A percentile compares a stretch with the other conserved stretches of the same genome.
Evolutionary conservation across 1,140 invertebrate genomes (phyloP).

Genomic region (Lamellibrachia luymesi): DNA sequence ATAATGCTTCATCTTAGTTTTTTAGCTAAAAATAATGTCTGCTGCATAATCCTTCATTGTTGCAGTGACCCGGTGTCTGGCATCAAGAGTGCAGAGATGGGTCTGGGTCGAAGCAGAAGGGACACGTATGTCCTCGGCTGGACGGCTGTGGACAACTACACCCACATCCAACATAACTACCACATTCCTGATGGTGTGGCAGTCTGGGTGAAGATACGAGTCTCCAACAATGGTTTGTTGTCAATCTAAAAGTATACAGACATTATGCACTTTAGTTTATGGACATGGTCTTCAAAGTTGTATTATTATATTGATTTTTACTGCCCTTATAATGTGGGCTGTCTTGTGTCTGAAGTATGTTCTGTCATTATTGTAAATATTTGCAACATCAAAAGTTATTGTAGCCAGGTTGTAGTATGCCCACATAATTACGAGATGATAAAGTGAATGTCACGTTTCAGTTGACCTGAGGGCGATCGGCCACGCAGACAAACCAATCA

Average conservation of each 20-base stretch:
- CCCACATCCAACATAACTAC: background rate
- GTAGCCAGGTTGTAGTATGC: too few relatives aligned
- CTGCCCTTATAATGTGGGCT: too few relatives aligned
- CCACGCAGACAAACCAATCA: background rate
- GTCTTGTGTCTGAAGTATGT: too few relatives aligned
- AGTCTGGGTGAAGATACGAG: slow-evolving; percentile 12
- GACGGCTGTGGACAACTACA: background rate
- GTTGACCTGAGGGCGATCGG: slow-evolving; percentile 1
- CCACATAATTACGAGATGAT: background rate
- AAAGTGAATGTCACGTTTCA: background rate
- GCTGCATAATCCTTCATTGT: background rate
- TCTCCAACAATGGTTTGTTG: background rate
- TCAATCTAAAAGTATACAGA: background rate
- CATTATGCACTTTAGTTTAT: too few relatives aligned
- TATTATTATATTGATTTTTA: too few relatives aligned
- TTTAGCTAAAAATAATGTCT: too few relatives aligned
- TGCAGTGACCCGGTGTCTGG: slow-evolving; percentile 12
- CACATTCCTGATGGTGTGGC: slow-evolving; percentile 3
- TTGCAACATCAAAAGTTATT: too few relatives aligned
- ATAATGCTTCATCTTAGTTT: too few relatives aligned
- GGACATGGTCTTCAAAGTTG: too few relatives aligned
- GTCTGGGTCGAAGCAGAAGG: background rate
- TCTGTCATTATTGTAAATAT: too few relatives aligned
- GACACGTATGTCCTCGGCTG: slow-evolving; percentile 11
- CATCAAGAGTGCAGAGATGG: slow-evolving; percentile 8